Base-by-base conservation (phyloP, 1,140 invertebrate genomes). In the Berghia stephanieae region DNA sequence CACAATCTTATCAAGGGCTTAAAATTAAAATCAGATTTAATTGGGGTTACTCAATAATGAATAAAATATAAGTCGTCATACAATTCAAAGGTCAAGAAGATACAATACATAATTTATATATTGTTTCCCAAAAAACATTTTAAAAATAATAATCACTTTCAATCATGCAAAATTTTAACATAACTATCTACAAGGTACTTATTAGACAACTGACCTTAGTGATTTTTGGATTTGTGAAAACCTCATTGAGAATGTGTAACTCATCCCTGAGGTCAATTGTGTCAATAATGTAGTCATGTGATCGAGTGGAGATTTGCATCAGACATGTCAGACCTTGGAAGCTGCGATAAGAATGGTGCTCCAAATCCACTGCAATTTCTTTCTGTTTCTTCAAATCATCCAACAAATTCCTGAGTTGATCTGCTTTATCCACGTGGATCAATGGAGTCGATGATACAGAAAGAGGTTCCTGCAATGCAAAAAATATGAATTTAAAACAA, bases 241-340 rank as follows among this genome's bases (percentile, higher is more conserved):
- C 92, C 84, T 96, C 93, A 90, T 99, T 99, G 0, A 99, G 89
- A 44, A 93, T 84, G 78, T 95, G 92, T 57, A 99, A 90, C 49
- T 98, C 93, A 49, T 94, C 93, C 66, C 98, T 91, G 10, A 99
- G 89, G 1, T 91, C 89, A 5, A 99, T 88, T 0, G 96, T 93
- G 88, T 99, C 98, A 38, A 99, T 92, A 10, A 99, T 91, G 86
- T 95, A 99, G 90, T 99, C 98, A 24, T 93, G 93, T 34, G 92
- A 90, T 44, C 91, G 83, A 0, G 96, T 98, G 0, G 96, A 97
- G 82, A 99, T 96, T 90, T 99, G 98, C 89, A 99, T 94, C 0
- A 99, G 89, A 88, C 97, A 99, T 0, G 96, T 97, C 52, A 94
- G 16, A 93, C 98, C 91, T 92, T 93, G 55, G 84, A 94, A 96